Percentiles rank a stretch among this genome's conserved stretches.
Conservation (phyloP, 2,113 vertebrate genomes). For the Corvus hawaiiensis region DNA sequence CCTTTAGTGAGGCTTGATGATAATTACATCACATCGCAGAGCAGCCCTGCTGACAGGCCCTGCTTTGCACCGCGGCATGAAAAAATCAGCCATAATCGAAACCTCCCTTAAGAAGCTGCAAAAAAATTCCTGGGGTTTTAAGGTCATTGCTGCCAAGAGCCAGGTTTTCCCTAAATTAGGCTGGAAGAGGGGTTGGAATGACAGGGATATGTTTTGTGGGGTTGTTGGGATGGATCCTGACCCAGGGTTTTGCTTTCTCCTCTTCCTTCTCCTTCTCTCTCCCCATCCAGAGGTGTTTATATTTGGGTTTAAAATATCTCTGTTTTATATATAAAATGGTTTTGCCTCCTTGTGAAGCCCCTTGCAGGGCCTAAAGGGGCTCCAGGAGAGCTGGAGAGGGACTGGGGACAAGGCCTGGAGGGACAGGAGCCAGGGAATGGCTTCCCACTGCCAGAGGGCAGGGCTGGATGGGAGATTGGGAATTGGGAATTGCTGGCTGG, state of each 20-base stretch:
- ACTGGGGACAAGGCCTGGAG: neutral
- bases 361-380: rapidly evolving
- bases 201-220: rapidly evolving
- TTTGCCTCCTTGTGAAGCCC: neutral
- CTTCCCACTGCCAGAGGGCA: neutral
- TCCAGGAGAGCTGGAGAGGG: neutral
- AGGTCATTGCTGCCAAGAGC: neutral
- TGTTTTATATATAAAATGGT: rapidly evolving
- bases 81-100: neutral
- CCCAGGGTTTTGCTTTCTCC: neutral
- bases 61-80: neutral
- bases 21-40: neutral
- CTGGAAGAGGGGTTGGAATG: neutral
- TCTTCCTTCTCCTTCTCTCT: neutral
- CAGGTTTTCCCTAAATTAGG: neutral
- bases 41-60: neutral
- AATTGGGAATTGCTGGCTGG: neutral
- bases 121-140: neutral
- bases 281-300: neutral
- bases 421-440: neutral
- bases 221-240: neutral
- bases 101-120: neutral
- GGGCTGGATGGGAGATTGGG: neutral
- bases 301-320: rapidly evolving
- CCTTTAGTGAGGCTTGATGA: neutral